phyloP scores from a whole-genome alignment of 2,797 vertebrate species.

The Chaunax sp. region DNA sequence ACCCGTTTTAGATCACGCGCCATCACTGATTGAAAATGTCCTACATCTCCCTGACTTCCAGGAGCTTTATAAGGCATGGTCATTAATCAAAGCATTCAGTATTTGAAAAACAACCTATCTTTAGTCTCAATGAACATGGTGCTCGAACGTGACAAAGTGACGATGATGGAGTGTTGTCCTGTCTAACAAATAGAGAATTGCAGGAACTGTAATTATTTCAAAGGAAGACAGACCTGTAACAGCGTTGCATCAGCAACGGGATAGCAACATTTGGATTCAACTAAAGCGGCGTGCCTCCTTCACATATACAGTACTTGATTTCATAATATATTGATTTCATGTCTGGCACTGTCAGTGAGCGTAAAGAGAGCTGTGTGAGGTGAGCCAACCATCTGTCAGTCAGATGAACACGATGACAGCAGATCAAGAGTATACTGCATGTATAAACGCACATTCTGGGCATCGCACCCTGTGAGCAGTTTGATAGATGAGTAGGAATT shows the following conservation, averaged over 20 bases:
- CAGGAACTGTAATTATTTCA: constrained; percentile 31
- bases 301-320: constrained; percentile 7
- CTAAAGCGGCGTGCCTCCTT: neutral
- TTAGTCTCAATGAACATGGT: constrained; percentile 33
- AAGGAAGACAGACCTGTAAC: neutral
- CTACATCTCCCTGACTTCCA: neutral
- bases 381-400: constrained; percentile 46
- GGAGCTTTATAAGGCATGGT: neutral
- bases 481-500: constrained; percentile 16
- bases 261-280: constrained; percentile 22
- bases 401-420: constrained; percentile 26
- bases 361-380: constrained; percentile 33
- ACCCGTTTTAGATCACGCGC: neutral
- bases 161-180: constrained; percentile 28
- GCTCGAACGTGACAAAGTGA: constrained; percentile 45
- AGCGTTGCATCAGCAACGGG: neutral
- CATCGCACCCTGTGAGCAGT: constrained; percentile 3
- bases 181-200: constrained; percentile 29
- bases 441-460: constrained; percentile 17
- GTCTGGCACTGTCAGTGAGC: constrained; percentile 6
- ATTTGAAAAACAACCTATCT: constrained; percentile 48
- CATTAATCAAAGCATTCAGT: constrained; percentile 47
- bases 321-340: constrained; percentile 26
- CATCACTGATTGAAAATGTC: neutral
- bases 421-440: constrained; percentile 13